Base-by-base conservation (phyloP, 2,113 vertebrate species). In the Sturnira hondurensis region DNA sequence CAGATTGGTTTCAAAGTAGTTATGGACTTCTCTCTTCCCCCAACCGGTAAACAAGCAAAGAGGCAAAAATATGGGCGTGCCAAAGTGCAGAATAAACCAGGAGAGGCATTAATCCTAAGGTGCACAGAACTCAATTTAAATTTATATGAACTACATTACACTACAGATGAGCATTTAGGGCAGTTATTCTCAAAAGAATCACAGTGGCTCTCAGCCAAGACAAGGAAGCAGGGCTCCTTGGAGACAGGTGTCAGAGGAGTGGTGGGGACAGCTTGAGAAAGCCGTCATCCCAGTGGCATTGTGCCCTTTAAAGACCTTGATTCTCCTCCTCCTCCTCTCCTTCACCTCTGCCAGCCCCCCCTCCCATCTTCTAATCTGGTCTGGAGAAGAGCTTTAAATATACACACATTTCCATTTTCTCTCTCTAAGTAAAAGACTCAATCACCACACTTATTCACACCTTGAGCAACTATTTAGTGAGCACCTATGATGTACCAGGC, bases 31-130 rank as follows among this genome's bases (percentile, higher is more conserved):
- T 56, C 33, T 78, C n/a, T 89, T 91, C 28, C 52, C 11, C 1
- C 58, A 33, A 78, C 1, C 78, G 89, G 81, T 26, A 78, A 89
- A 70, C 36, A 54, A 86, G 33, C 9, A 54, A 78, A 83, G 17
- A 12, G 50, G 24, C 20, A 86, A 86, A 82, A 52, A 58, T 28
- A 6, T 5, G 8, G n/a, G 0, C 33, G 1, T 80, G 50, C 38
- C 76, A 15, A 86, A 28, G 43, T 67, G 17, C 56, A 77, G 31
- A 83, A 73, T 84, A 78, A 92, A 92, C 41, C 24, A 85, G 92
- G 26, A 81, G 36, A 63, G 24, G 22, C 36, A 86, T 36, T 41
- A 82, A 89, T 83, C 73, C 26, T 85, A 71, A 77, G 0, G 1
- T n/a, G n/a, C 4, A 10, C 24, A 16, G 15, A 71, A 61, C 26